Evolutionary conservation across 2,113 vertebrate species (phyloP), one percentile per base, ranked within the genome.

Genomic region (Halichoeres trimaculatus): DNA sequence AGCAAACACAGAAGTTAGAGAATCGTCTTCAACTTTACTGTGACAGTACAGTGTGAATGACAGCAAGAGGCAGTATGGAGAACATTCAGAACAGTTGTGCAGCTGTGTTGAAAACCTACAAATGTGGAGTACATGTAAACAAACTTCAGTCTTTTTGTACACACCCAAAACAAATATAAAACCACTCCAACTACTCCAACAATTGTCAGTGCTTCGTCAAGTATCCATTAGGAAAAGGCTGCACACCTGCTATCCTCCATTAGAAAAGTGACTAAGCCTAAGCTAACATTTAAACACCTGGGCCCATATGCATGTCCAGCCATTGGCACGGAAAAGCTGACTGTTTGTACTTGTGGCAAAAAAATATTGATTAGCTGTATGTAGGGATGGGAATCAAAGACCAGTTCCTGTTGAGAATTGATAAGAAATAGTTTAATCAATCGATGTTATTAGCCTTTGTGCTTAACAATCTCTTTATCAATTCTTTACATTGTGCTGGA

Each of bases 241-340:
- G 7, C 76, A 30, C 51, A 72, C 43, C 65, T 70, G 69, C 38
- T 76, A 70, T 58, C 72, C 24, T 77, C 68, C 55, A 57, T 86
- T 81, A 81, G 64, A 54, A 47, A 56, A 57, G 34, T 55, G 9
- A 74, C 51, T 23, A 70, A 78, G 73, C 26, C 68, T 45, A 40
- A 63, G 38, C 50, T 51, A 76, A 85, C 66, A 84, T 91, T 93
- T 91, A 79, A 83, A 80, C 90, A 93, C 87, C 90, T 92, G 92
- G 70, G n/a, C n/a, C n/a, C n/a, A n/a, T n/a, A n/a, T n/a, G n/a
- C n/a, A n/a, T n/a, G n/a, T n/a, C n/a, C n/a, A n/a, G n/a, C n/a
- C n/a, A n/a, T n/a, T n/a, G n/a, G n/a, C n/a, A n/a, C n/a, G n/a
- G n/a, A n/a, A n/a, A n/a, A n/a, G n/a, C n/a, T n/a, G n/a, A n/a